Evolutionary conservation across 2,113 vertebrate species (phyloP), one percentile per base, ranked within the genome.

Genomic region (Vulpes lagopus): DNA sequence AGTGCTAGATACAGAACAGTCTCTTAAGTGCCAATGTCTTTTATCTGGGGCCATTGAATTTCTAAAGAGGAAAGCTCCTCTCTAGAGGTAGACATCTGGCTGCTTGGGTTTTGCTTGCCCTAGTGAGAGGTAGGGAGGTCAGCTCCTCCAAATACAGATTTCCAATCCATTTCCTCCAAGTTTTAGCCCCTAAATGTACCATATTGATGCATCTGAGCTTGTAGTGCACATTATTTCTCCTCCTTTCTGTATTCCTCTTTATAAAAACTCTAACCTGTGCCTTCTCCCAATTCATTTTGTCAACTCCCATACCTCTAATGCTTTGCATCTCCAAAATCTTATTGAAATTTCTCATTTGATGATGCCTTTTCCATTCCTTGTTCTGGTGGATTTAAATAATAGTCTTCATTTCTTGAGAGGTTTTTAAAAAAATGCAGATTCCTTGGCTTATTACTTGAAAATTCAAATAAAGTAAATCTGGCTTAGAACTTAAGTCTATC

Each of bases 381-480:
- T 69, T 89, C 23, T 86, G 85, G 3, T 20, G 10, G 5, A 2
- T 67, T 96, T 95, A 86, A 32, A 51, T 15, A 87, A 71, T 55
- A 78, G 55, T 93, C 64, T 53, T 84, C 35, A 80, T 96, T 67
- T 76, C 55, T 93, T 92, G 51, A 91, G 4, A 67, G 19, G 1
- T 15, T 79, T 95, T 93, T 90, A 2, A 73, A 89, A 89, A 87
- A 87, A 93, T 76, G 60, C 0, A 94, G 16, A 60, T 83, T 43
- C 11, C 3, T 59, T 67, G 30, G 38, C 20, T 87, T 82, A 60
- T 80, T 55, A 60, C n/a, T 94, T 92, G 23, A 91, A 89, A 81
- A 64, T 76, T 76, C 67, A 88, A 80, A 51, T 91, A 65, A 94
- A 89, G 43, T 80, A 76, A 86, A 87, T 76, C n/a, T 81, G 84